A percentile compares a stretch with the other conserved stretches of the same genome.
These are phyloP conservation scores for Brachyopa scutellaris DNA, from an alignment of 2,888 invertebrate genomes.

Conservation along the genomic window DNA sequence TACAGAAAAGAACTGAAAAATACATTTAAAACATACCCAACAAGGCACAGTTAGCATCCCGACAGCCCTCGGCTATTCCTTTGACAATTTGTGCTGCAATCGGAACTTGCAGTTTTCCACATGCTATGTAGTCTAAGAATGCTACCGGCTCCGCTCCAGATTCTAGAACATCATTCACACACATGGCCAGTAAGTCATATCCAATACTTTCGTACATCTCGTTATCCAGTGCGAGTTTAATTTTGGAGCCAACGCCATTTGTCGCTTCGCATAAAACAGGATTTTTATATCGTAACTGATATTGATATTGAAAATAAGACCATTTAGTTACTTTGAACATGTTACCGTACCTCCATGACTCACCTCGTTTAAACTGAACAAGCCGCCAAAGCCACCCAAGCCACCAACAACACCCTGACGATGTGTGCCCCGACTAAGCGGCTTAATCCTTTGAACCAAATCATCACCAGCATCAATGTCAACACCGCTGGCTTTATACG, in stretches of 20 bases:
- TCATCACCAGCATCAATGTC: conserved; percentile 96
- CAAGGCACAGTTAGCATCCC: conserved; percentile 92
- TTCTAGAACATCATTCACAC: conserved; percentile 97
- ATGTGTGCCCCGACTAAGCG: conserved; percentile 89
- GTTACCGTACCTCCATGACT: conserved; percentile 23
- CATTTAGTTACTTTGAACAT: neutral
- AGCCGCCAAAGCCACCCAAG: conserved; percentile 96
- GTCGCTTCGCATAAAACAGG: conserved; percentile 96
- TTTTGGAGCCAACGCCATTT: conserved; percentile 98
- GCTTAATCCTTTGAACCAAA: conserved; percentile 92
- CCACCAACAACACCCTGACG: conserved; percentile 90
- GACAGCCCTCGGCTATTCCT: conserved; percentile 95
- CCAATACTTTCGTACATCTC: conserved; percentile 92
- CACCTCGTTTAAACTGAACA: conserved; percentile 91
- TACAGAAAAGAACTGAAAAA: neutral
- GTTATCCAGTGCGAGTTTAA: conserved; percentile 93
- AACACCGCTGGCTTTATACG: conserved; percentile 95
- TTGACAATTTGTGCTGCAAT: conserved; percentile 90
- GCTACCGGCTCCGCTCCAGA: conserved; percentile 98
- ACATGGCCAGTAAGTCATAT: conserved; percentile 98
- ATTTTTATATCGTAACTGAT: conserved; percentile 84
- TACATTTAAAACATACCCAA: conserved; percentile 84
- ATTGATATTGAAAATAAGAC: conserved; percentile 5
- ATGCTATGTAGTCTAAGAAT: conserved; percentile 98
- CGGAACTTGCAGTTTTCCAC: conserved; percentile 90